Evolutionary conservation across 2,113 vertebrate species (phyloP), one percentile per base, ranked within the genome.

Genomic region (Martes martes): DNA sequence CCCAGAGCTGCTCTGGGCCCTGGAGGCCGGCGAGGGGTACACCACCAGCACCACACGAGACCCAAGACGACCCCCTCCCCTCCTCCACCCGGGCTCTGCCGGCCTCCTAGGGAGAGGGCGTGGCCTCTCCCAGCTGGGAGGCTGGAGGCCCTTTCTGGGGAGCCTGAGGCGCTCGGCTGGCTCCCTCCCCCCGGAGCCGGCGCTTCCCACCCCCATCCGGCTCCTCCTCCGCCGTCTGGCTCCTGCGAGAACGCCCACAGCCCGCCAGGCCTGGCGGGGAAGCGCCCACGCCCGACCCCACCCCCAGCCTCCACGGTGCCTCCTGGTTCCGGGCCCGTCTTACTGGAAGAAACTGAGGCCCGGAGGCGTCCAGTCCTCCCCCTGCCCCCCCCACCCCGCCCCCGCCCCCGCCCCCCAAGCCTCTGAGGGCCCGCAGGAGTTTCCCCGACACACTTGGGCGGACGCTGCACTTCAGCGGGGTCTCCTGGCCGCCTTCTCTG

Each of bases 361-460:
- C 39, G 16, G 28, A 59, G 69, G 39, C 47, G 23, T 8, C 78
- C 7, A 7, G 89, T 0, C 16, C 52, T 5, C 13, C 47, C 47
- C 47, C 47, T 13, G 47, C 47, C 10, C 2, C 47, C 10, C 2
- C 47, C 47, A 6, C 3, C 73, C 24, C 42, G 0, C 39, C 11
- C 9, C 45, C 45, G 2, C 2, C 13, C 6, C 52, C 4, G 52
- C 0, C 2, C 15, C 59, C 50, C 39, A 14, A 2, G 76, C 7
- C 73, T 57, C 85, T 1, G 7, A 39, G 33, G 24, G 26, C 33
- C 42, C 0, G 0, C 11, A 15, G 24, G 39, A 63, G 10, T 80
- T 76, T 45, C 10, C 10, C 92, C 82, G 89, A 39, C 7, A 16
- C 31, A 18, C 42, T 47, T 9, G 8, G 28, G 23, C 39, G 86